Conservation (phyloP, 2,888 invertebrate genomes). For the Anagyrus pseudococci region DNA sequence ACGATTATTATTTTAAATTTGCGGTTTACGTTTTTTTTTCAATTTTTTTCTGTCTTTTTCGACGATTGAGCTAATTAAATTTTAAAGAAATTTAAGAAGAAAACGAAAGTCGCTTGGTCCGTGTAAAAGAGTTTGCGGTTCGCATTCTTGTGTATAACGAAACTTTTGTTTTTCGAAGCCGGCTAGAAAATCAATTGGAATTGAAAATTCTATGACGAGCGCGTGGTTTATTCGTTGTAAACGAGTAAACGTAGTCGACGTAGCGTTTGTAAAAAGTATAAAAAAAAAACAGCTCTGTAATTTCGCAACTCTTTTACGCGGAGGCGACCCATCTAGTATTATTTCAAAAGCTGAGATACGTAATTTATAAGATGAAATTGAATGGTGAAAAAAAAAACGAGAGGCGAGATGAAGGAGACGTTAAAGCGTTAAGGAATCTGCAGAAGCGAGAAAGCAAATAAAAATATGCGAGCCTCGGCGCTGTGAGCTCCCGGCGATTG, state of each 20-base stretch:
- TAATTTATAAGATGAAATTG: background rate
- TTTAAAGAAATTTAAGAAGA: conserved; percentile 9
- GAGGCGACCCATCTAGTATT: conserved; percentile 52
- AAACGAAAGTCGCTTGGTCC: conserved; percentile 1
- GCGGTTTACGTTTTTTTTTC: too few relatives aligned
- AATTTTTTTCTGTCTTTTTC: background rate
- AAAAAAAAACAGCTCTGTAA: too few relatives aligned
- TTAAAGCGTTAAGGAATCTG: too few relatives aligned
- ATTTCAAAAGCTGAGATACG: conserved; percentile 48
- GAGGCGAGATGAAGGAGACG: too few relatives aligned
- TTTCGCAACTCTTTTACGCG: conserved; percentile 10
- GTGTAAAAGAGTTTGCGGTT: background rate
- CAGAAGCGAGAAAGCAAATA: background rate
- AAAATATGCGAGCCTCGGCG: conserved; percentile 7
- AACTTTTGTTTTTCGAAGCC: background rate
- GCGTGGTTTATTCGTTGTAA: background rate
- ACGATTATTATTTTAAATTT: too few relatives aligned
- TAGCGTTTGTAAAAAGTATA: too few relatives aligned
- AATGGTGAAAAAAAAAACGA: conserved; percentile 2
- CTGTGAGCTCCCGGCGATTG: background rate
- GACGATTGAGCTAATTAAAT: background rate
- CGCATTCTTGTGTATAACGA: background rate
- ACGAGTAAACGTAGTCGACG: background rate
- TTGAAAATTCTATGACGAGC: background rate
- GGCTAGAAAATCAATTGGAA: background rate